A percentile compares a stretch with the other conserved stretches of the same genome.
Conservation (phyloP, 2,888 invertebrate species). For the Diploptera punctata region DNA sequence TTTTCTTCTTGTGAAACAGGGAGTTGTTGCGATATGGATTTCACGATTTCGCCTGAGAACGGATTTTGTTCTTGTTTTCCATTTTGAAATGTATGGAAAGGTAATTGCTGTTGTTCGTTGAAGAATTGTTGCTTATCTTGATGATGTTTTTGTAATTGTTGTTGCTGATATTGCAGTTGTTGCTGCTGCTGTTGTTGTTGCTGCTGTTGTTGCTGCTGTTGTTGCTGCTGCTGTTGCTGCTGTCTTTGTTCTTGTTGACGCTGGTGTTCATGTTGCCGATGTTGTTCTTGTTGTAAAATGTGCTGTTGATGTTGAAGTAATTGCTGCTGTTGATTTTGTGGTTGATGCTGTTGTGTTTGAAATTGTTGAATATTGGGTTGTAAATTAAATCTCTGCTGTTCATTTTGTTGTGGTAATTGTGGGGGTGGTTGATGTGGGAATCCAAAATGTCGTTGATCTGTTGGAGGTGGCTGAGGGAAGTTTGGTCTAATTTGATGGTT, state of each 20-base stretch:
- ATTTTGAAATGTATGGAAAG: slow-evolving; percentile 34
- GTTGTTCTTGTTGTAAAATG: slow-evolving; percentile 39
- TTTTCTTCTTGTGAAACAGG: slow-evolving; percentile 14
- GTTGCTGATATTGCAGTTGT: slow-evolving; percentile 50
- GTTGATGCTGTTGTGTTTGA: slow-evolving; percentile 41
- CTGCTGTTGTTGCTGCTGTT: slow-evolving; percentile 45
- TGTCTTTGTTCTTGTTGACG: slow-evolving; percentile 25
- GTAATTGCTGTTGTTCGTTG: slow-evolving; percentile 53
- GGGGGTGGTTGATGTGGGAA: neutral
- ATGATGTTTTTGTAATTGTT: slow-evolving; percentile 48
- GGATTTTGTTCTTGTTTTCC: neutral
- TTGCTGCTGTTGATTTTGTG: slow-evolving; percentile 42
- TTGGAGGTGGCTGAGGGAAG: slow-evolving; percentile 20
- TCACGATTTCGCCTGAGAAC: slow-evolving; percentile 8
- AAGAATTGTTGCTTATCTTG: slow-evolving; percentile 42
- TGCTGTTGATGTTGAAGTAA: slow-evolving; percentile 42
- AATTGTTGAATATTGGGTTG: slow-evolving; percentile 43
- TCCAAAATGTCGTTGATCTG: neutral
- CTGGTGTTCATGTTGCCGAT: slow-evolving; percentile 37
- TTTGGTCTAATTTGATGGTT: slow-evolving; percentile 5
- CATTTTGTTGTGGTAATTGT: neutral
- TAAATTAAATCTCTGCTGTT: slow-evolving; percentile 7
- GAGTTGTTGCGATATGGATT: slow-evolving; percentile 22
- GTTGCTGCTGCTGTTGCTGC: slow-evolving; percentile 37
- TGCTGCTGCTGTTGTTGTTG: slow-evolving; percentile 44